phyloP scores from a whole-genome alignment of 2,113 vertebrate genomes.

The Morone saxatilis region DNA sequence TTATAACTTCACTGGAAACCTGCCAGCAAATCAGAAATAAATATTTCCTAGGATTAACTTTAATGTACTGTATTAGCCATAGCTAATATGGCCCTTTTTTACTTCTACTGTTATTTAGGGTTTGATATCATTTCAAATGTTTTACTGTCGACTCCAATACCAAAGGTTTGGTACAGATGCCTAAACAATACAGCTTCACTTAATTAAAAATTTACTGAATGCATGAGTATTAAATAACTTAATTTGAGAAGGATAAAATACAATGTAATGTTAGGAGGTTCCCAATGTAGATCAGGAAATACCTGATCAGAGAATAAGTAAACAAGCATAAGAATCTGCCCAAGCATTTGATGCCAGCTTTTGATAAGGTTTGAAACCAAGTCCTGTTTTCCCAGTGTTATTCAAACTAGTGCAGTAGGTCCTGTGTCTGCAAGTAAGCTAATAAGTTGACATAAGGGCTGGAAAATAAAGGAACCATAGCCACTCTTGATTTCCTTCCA shows the following conservation, averaged over 20 bases:
- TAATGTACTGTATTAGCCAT: too few species aligned
- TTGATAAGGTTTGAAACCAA: background rate
- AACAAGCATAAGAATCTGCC: background rate
- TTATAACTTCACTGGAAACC: background rate
- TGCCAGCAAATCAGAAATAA: background rate
- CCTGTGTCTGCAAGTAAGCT: background rate
- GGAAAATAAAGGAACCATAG: background rate
- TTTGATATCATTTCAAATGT: background rate
- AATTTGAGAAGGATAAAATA: background rate
- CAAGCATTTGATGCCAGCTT: background rate
- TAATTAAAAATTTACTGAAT: background rate
- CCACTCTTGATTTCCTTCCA: conserved; percentile 2
- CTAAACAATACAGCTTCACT: background rate
- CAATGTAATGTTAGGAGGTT: background rate
- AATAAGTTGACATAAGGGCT: background rate
- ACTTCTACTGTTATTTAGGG: background rate
- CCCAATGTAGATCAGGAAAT: background rate
- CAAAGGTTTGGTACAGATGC: background rate
- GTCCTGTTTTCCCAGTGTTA: background rate
- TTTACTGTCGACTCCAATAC: too few species aligned
- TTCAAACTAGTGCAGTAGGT: background rate
- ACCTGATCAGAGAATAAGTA: background rate
- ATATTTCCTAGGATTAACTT: background rate
- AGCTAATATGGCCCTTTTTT: background rate
- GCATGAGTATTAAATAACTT: background rate